Evolutionary conservation across 2,113 vertebrate genomes (phyloP).

Genomic region (Rostratula benghalensis): DNA sequence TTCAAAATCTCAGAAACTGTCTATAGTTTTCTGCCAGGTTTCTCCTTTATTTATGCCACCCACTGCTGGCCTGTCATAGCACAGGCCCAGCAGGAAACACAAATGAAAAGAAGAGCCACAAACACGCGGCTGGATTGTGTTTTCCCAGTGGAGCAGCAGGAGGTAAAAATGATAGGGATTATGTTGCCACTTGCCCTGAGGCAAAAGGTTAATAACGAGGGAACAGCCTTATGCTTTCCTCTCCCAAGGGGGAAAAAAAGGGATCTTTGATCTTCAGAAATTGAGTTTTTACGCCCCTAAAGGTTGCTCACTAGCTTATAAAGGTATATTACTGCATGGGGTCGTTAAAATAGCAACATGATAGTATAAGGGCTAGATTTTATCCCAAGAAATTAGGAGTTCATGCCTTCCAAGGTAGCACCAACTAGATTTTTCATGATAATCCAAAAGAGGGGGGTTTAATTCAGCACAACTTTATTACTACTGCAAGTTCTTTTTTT

Average conservation of each 20-base stretch:
- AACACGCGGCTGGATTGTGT: constrained; percentile 26
- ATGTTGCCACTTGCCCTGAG: constrained; percentile 52
- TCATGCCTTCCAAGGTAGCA: neutral
- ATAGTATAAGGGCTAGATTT: neutral
- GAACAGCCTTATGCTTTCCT: constrained; percentile 51
- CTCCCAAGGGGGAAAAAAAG: neutral
- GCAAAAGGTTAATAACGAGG: constrained; percentile 66
- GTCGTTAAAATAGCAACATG: neutral
- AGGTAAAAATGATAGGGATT: constrained; percentile 58
- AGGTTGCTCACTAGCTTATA: neutral
- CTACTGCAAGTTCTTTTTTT: neutral
- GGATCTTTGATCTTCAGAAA: constrained; percentile 38
- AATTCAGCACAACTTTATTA: neutral
- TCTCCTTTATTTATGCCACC: constrained; percentile 7
- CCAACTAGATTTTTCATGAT: neutral
- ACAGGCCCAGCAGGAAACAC: constrained; percentile 47
- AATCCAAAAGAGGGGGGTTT: neutral
- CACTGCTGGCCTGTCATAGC: constrained; percentile 47
- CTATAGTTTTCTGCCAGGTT: neutral
- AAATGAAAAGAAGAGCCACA: constrained; percentile 66
- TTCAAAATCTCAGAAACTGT: neutral
- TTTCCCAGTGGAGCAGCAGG: constrained; percentile 59
- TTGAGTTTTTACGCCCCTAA: neutral
- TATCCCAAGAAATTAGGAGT: neutral
- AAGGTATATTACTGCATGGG: neutral